Conservation (phyloP, 2,113 vertebrate genomes). For the Tachysurus fulvidraco region DNA sequence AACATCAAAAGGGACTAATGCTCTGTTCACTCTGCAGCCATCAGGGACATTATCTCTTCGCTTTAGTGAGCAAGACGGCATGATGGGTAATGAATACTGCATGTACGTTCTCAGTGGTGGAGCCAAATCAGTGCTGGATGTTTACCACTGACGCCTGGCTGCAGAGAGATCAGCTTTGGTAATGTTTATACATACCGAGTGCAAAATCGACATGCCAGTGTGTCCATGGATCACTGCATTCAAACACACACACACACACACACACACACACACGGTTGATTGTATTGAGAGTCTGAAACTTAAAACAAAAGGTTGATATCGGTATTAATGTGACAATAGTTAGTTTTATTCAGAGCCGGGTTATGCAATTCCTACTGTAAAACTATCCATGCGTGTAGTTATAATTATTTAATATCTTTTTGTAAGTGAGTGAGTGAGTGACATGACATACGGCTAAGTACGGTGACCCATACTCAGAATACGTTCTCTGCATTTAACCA, state of each 20-base stretch:
- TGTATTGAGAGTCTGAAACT: neutral
- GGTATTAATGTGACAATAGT: neutral
- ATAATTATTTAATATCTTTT: neutral
- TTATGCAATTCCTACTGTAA: neutral
- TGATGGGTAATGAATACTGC: conserved; percentile 38
- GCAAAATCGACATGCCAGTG: neutral
- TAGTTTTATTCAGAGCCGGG: neutral
- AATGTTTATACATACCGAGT: neutral
- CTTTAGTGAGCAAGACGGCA: conserved; percentile 21
- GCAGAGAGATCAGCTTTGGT: neutral
- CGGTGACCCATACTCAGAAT: no score
- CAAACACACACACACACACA: no score
- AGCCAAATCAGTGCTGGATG: conserved; percentile 48
- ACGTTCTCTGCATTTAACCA: no score
- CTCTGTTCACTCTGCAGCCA: neutral
- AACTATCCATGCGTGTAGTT: neutral
- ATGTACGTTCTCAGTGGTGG: neutral
- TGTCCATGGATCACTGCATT: neutral
- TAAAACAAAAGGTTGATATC: neutral
- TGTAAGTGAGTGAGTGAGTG: neutral
- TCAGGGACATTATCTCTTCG: conserved; percentile 14
- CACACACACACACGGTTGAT: no score
- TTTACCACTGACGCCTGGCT: conserved; percentile 47
- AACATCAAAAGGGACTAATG: conserved; percentile 32
- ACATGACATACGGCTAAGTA: no score